Base-by-base conservation (phyloP, 2,113 vertebrate species). In the Ameiurus melas region DNA sequence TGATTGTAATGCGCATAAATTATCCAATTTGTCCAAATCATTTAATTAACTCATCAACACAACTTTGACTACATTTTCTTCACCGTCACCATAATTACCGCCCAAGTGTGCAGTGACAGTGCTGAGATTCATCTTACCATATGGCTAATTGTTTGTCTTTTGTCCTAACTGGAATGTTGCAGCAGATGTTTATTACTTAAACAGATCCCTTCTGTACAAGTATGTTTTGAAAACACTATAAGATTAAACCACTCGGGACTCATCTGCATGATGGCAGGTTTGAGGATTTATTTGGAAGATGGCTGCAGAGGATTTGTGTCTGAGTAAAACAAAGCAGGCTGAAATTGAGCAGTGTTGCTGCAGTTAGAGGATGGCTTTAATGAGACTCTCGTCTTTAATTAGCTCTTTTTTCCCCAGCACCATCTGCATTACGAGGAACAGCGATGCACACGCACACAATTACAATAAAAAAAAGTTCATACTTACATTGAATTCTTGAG, bases 401-500 rank as follows among this genome's bases (percentile, higher is more conserved):
- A 95, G 92, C 90, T 86, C 87, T 91, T 91, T 91, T 89, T 91
- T 91, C 88, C 87, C 90, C 86, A 85, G 90, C 79, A 88, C 94
- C 95, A 95, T 95, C 95, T 95, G 95, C 92, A 90, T 91, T 85
- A 93, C 73, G 64, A 90, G 90, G 83, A 88, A 90, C 85, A 88
- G 57, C 57, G 77, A 85, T 64, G 64, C 89, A 90, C 81, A 90
- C 71, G 85, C 19, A 78, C 9, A 82, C 58, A 75, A 47, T 71
- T 66, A 43, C 60, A 88, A 57, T 70, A 27, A 53, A 84, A 84
- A 39, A 86, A 68, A 89, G 75, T 79, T 71, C 51, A 78, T 64
- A 85, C 89, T 89, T 83, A 89, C 90, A 84, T 99, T 98, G 93
- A 99, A 99, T 92, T 99, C 98, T 93, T 99, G 97, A 0, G 98